Evolutionary conservation across 2,797 vertebrate species (phyloP).

Genomic region (Acipenser ruthenus): DNA sequence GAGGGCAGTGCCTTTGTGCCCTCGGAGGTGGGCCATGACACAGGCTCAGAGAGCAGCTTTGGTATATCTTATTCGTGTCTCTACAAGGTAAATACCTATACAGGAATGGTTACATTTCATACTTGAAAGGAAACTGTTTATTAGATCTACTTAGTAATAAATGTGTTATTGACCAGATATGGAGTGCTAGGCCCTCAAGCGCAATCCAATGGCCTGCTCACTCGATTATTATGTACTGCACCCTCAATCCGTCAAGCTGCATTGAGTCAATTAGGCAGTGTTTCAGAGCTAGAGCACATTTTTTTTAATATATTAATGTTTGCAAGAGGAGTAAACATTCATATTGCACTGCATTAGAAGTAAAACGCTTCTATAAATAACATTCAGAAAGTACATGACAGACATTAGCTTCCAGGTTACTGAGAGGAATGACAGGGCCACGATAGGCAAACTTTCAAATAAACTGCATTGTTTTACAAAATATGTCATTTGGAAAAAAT

Average conservation of each 20-base stretch:
- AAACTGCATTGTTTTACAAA: slow-evolving; percentile 61
- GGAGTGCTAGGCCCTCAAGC: slow-evolving; percentile 34
- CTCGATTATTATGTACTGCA: slow-evolving; percentile 30
- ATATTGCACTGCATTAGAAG: not conserved
- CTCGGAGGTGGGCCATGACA: too few relatives aligned
- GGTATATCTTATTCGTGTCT: too few relatives aligned
- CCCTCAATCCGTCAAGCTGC: slow-evolving; percentile 28
- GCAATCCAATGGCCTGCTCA: slow-evolving; percentile 39
- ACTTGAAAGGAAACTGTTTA: slow-evolving; percentile 29
- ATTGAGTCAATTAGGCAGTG: slow-evolving; percentile 24
- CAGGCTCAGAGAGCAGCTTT: too few relatives aligned
- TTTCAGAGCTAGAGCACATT: slow-evolving; percentile 21
- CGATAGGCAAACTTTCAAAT: slow-evolving; percentile 53
- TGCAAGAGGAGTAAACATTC: slow-evolving; percentile 2
- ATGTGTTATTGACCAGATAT: slow-evolving; percentile 48
- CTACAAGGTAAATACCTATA: too few relatives aligned
- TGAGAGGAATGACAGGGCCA: slow-evolving; percentile 45
- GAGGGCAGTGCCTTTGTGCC: too few relatives aligned
- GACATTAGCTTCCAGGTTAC: slow-evolving; percentile 16
- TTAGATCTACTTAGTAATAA: slow-evolving; percentile 47
- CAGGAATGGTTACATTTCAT: too few relatives aligned
- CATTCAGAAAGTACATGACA: slow-evolving; percentile 13
- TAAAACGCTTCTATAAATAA: slow-evolving; percentile 5
- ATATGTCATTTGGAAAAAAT: slow-evolving; percentile 58
- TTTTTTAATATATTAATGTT: not conserved